Percentiles rank a stretch among this genome's conserved stretches.
Evolutionary conservation across 2,888 invertebrate species (phyloP).

Genomic region (Pemphredon lugubris): DNA sequence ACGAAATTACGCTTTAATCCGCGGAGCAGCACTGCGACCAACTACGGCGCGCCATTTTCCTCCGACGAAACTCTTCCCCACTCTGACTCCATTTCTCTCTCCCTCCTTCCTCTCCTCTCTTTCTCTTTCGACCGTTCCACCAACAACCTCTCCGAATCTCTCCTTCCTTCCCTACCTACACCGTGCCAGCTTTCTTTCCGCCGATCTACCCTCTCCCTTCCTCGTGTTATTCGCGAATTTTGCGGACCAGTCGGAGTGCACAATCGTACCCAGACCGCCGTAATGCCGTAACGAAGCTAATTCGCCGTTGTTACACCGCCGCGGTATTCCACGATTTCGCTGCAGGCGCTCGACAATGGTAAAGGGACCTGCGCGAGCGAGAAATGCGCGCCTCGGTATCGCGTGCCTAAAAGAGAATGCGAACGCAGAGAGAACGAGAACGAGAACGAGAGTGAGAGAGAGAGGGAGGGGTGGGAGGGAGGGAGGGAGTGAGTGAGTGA

Average conservation of each 20-base stretch:
- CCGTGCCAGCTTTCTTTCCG: constrained; percentile 16
- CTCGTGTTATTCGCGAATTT: constrained; percentile 47
- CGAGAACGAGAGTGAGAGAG: constrained; percentile 13
- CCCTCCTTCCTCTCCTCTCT: neutral
- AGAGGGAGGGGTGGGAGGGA: constrained; percentile 10
- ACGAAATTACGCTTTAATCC: constrained; percentile 78
- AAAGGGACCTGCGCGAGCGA: constrained; percentile 23
- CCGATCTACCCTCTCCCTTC: neutral
- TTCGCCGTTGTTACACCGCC: constrained; percentile 63
- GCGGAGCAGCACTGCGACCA: constrained; percentile 44
- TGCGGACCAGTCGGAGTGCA: constrained; percentile 33
- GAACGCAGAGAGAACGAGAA: constrained; percentile 26
- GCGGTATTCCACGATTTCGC: constrained; percentile 52
- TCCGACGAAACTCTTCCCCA: constrained; percentile 40
- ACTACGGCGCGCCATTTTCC: constrained; percentile 43
- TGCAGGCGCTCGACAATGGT: constrained; percentile 46
- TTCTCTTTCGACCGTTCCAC: constrained; percentile 13
- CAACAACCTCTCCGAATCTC: constrained; percentile 25
- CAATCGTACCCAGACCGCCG: constrained; percentile 51
- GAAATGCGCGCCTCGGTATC: constrained; percentile 28
- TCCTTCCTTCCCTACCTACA: constrained; percentile 15
- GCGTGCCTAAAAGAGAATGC: constrained; percentile 46
- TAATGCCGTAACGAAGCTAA: constrained; percentile 70
- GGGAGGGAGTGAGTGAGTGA: neutral
- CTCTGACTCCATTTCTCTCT: neutral